A percentile compares a stretch with the other conserved stretches of the same genome.
phyloP scores from a whole-genome alignment of 2,888 invertebrate species.

The Tetheella fluctuosa region DNA sequence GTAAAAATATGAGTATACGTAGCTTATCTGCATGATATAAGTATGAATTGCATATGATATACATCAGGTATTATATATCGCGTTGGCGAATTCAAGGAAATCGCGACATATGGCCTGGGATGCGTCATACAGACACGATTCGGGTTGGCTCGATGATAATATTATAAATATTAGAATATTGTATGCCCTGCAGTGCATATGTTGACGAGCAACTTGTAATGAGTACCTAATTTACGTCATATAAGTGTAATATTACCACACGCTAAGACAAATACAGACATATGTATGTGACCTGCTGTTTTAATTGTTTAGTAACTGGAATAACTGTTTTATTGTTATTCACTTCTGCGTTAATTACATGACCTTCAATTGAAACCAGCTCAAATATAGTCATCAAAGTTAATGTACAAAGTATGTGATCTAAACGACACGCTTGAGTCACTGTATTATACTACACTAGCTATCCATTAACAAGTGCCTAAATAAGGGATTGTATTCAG shows the following conservation, averaged over 20 bases:
- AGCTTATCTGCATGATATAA: constrained; percentile 25
- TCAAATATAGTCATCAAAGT: constrained; percentile 16
- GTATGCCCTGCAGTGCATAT: neutral
- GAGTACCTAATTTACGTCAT: neutral
- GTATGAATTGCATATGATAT: constrained; percentile 22
- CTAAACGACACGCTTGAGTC: constrained; percentile 19
- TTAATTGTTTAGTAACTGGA: too few relatives aligned
- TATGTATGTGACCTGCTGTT: neutral
- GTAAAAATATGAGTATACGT: neutral
- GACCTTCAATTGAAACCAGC: constrained; percentile 11
- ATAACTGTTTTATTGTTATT: neutral
- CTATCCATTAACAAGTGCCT: constrained; percentile 57
- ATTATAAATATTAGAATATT: neutral
- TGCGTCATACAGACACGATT: constrained; percentile 61
- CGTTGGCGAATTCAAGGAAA: constrained; percentile 78
- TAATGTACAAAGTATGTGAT: constrained; percentile 9
- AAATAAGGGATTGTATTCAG: constrained; percentile 55
- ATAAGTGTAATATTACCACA: neutral
- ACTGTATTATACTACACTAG: constrained; percentile 1
- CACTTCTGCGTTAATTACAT: neutral
- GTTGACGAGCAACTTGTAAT: neutral
- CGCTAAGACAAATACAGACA: neutral
- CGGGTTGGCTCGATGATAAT: constrained; percentile 18
- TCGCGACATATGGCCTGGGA: constrained; percentile 71
- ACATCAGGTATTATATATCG: constrained; percentile 31